phyloP scores from a whole-genome alignment of 2,888 invertebrate species.

The Eugnorisma glareosa region DNA sequence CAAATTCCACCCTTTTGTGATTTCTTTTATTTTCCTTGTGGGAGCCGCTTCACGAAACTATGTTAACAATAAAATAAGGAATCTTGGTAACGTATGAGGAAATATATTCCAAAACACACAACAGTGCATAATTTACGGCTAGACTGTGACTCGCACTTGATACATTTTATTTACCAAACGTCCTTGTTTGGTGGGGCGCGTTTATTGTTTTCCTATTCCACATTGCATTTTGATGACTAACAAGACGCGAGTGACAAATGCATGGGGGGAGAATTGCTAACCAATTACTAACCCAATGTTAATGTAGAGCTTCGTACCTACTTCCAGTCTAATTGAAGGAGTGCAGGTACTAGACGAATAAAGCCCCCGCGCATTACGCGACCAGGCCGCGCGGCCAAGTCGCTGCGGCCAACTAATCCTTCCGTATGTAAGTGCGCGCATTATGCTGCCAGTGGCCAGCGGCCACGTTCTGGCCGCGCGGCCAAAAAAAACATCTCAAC shows the following conservation, averaged over 20 bases:
- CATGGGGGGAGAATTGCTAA: not conserved
- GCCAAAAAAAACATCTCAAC: too few relatives aligned
- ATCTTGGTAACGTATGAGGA: slow-evolving; percentile 48
- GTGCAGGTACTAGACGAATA: too few relatives aligned
- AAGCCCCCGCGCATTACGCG: too few relatives aligned
- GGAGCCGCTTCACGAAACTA: slow-evolving; percentile 28
- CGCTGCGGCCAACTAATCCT: too few relatives aligned
- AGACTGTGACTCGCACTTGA: slow-evolving; percentile 44
- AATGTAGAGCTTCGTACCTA: not conserved
- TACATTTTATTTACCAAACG: slow-evolving; percentile 32
- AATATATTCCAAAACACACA: slow-evolving; percentile 51
- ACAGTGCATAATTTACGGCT: slow-evolving; percentile 53
- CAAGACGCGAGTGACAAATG: not conserved
- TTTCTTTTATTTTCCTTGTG: slow-evolving; percentile 44
- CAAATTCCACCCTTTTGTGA: slow-evolving; percentile 45
- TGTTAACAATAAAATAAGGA: slow-evolving; percentile 56
- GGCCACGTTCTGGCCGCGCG: too few relatives aligned
- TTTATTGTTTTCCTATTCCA: slow-evolving; percentile 25
- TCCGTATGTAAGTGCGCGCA: too few relatives aligned
- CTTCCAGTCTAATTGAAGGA: not conserved
- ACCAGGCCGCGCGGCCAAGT: too few relatives aligned
- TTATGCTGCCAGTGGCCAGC: too few relatives aligned
- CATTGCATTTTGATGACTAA: slow-evolving; percentile 2
- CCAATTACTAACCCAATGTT: not conserved
- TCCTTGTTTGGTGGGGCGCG: slow-evolving; percentile 22